Conservation (phyloP, 2,113 vertebrate species). For the Amblyopsis rosae region DNA sequence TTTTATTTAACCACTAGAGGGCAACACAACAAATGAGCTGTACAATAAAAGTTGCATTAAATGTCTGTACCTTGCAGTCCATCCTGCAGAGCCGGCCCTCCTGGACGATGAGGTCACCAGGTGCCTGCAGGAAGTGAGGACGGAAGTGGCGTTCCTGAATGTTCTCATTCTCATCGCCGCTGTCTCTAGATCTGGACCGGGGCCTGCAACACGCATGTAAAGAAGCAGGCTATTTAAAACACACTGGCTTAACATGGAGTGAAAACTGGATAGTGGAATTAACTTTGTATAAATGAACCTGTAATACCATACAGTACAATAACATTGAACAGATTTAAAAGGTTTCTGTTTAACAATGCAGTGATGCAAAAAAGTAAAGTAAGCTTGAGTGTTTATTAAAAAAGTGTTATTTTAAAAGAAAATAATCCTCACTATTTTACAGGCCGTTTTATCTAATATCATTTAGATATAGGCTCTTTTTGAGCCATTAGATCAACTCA, state of each 20-base stretch:
- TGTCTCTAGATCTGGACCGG: slow-evolving; percentile 94
- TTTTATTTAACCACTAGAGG: neutral
- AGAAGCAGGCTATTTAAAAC: neutral
- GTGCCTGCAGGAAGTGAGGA: slow-evolving; percentile 97
- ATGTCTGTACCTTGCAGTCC: slow-evolving; percentile 92
- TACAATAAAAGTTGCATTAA: neutral
- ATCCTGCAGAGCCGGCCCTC: slow-evolving; percentile 96
- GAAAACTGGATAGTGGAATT: too few species aligned
- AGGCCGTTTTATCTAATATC: neutral
- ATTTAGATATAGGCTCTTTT: neutral
- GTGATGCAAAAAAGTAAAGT: too few species aligned
- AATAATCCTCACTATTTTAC: neutral
- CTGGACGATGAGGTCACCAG: slow-evolving; percentile 93
- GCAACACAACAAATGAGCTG: neutral
- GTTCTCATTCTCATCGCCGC: slow-evolving; percentile 93
- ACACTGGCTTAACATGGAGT: neutral
- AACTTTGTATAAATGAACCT: too few species aligned
- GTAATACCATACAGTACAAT: too few species aligned
- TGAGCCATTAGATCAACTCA: neutral
- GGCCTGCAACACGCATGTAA: slow-evolving; percentile 73
- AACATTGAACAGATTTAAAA: too few species aligned
- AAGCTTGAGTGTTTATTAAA: too few species aligned
- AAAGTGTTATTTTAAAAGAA: too few species aligned
- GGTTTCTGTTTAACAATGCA: too few species aligned
- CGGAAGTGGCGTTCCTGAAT: slow-evolving; percentile 98